Evolutionary conservation across 1,140 invertebrate species (phyloP).

Genomic region (Calosoma granatense): DNA sequence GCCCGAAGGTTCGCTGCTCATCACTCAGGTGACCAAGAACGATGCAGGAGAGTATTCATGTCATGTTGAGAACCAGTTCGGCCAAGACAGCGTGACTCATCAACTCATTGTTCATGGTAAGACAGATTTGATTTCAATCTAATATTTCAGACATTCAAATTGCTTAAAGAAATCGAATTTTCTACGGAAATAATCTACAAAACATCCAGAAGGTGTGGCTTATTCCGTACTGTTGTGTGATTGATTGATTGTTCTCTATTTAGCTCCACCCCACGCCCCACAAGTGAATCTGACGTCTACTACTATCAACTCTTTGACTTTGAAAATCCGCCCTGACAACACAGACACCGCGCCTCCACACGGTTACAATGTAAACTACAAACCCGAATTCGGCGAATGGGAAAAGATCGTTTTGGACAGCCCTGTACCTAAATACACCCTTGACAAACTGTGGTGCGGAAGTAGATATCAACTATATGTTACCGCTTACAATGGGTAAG

Average conservation of each 20-base stretch:
- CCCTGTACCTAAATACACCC: conserved; percentile 68
- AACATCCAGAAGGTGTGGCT: background rate
- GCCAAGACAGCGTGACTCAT: conserved; percentile 84
- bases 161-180: background rate
- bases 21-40: conserved; percentile 76
- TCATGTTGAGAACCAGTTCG: conserved; percentile 85
- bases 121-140: conserved; percentile 15
- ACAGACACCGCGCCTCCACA: conserved; percentile 65
- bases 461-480: conserved; percentile 87
- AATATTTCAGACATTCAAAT: background rate
- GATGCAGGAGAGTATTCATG: conserved; percentile 88
- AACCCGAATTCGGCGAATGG: conserved; percentile 88
- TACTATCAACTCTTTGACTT: conserved; percentile 71
- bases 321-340: conserved; percentile 67
- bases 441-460: conserved; percentile 81
- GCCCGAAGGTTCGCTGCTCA: conserved; percentile 81
- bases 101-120: conserved; percentile 75
- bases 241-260: background rate
- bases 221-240: too few relatives aligned
- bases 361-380: conserved; percentile 86
- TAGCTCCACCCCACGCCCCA: conserved; percentile 75
- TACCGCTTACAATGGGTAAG: conserved; percentile 79
- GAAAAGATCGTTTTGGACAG: conserved; percentile 69
- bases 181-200: too few relatives aligned
- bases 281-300: conserved; percentile 61